Conservation (phyloP, 2,888 invertebrate genomes). For the Leptinotarsa rubiginosa region DNA sequence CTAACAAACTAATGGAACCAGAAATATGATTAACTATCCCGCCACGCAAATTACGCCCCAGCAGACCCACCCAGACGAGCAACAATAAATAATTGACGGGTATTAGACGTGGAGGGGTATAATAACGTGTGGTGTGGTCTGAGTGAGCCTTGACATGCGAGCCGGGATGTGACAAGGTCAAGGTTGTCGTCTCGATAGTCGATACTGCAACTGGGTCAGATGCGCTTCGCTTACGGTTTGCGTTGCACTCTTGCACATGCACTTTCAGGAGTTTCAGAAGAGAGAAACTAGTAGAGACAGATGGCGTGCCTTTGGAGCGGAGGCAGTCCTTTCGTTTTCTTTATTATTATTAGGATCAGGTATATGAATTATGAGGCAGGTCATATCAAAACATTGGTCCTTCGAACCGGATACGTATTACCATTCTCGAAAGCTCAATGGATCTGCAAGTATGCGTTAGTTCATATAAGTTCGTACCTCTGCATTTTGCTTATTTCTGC, state of each 20-base stretch:
- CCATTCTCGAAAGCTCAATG: no score
- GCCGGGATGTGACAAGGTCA: slow-evolving; percentile 47
- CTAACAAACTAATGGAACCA: no score
- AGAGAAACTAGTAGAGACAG: background rate
- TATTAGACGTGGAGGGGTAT: slow-evolving; percentile 14
- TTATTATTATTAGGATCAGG: background rate
- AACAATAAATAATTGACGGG: slow-evolving; percentile 6
- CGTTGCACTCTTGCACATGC: background rate
- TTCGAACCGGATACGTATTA: no score
- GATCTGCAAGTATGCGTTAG: no score
- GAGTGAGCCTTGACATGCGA: slow-evolving; percentile 31
- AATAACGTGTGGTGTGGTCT: slow-evolving; percentile 17
- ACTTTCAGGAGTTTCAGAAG: background rate
- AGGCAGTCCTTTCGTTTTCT: background rate
- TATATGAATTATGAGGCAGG: no score
- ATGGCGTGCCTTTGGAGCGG: background rate
- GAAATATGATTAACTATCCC: background rate
- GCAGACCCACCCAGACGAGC: background rate
- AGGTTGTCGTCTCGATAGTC: slow-evolving; percentile 42
- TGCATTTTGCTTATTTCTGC: no score
- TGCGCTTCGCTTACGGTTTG: slow-evolving; percentile 33
- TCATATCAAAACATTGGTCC: no score
- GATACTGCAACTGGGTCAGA: slow-evolving; percentile 51
- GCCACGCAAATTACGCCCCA: background rate
- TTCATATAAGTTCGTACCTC: no score